A percentile compares a stretch with the other conserved stretches of the same genome.
phyloP scores from a whole-genome alignment of 1,140 invertebrate genomes.

The Ceratina australensis region DNA sequence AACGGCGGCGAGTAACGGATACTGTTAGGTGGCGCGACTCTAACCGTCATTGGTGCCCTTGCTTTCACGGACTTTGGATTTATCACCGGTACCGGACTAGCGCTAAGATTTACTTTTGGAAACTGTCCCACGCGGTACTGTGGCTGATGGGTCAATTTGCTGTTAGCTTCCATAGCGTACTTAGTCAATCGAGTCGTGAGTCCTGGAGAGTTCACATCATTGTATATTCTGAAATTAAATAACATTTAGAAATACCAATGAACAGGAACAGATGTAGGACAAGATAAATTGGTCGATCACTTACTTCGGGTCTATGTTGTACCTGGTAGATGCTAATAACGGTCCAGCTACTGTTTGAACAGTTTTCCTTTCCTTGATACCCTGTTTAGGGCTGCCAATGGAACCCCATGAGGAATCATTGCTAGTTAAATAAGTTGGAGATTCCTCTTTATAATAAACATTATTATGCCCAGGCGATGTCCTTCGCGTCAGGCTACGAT shows the following conservation, averaged over 20 bases:
- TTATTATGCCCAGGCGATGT: constrained; percentile 48
- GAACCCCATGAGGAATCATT: constrained; percentile 71
- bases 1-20: constrained; percentile 65
- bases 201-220: constrained; percentile 75
- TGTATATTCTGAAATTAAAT: constrained; percentile 67
- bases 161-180: constrained; percentile 74
- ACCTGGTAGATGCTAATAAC: constrained; percentile 74
- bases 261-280: neutral
- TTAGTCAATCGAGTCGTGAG: constrained; percentile 74
- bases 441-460: constrained; percentile 49
- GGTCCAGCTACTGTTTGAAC: constrained; percentile 74
- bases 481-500: neutral
- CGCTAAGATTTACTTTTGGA: constrained; percentile 75
- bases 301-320: constrained; percentile 77
- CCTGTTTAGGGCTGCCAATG: constrained; percentile 69
- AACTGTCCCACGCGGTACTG: constrained; percentile 76
- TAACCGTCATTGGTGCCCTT: constrained; percentile 71
- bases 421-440: constrained; percentile 53
- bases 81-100: constrained; percentile 72
- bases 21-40: constrained; percentile 72
- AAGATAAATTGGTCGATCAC: constrained; percentile 3
- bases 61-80: constrained; percentile 67
- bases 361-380: constrained; percentile 67
- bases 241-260: neutral
- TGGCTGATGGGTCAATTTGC: constrained; percentile 72